Evolutionary conservation across 2,797 vertebrate genomes (phyloP).

Genomic region (Hyperoplus immaculatus): DNA sequence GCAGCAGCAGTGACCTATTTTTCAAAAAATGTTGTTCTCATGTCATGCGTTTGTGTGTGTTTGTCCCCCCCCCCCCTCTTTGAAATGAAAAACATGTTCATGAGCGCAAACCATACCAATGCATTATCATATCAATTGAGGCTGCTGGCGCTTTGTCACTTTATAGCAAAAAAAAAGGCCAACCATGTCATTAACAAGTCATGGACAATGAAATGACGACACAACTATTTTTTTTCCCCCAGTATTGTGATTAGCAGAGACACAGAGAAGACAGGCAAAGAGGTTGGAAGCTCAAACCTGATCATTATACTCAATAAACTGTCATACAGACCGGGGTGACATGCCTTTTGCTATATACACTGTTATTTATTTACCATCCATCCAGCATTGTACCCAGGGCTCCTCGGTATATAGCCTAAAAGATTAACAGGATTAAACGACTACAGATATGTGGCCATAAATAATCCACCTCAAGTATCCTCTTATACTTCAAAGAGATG

Average conservation of each 20-base stretch:
- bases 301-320: constrained; percentile 65
- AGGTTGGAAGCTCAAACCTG: constrained; percentile 27
- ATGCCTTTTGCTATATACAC: constrained; percentile 19
- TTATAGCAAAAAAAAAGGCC: constrained; percentile 47
- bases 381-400: constrained; percentile 39
- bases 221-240: constrained; percentile 30
- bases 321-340: constrained; percentile 34
- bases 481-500: constrained; percentile 85
- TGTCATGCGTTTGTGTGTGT: constrained; percentile 69
- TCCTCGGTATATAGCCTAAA: constrained; percentile 50
- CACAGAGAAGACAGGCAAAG: neutral
- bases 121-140: constrained; percentile 74
- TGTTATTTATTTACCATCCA: constrained; percentile 57
- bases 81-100: constrained; percentile 81
- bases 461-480: constrained; percentile 85
- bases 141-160: constrained; percentile 62
- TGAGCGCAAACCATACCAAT: constrained; percentile 75
- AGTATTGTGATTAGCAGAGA: constrained; percentile 58
- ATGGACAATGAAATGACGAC: constrained; percentile 45
- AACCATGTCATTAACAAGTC: constrained; percentile 64
- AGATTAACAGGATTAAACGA: constrained; percentile 78
- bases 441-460: constrained; percentile 77
- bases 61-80: constrained; percentile 70
- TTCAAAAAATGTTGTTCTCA: constrained; percentile 67
- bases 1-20: constrained; percentile 86